Percentiles rank a stretch among this genome's conserved stretches.
Evolutionary conservation across 2,113 vertebrate species (phyloP).

Genomic region (Anoplopoma fimbria): DNA sequence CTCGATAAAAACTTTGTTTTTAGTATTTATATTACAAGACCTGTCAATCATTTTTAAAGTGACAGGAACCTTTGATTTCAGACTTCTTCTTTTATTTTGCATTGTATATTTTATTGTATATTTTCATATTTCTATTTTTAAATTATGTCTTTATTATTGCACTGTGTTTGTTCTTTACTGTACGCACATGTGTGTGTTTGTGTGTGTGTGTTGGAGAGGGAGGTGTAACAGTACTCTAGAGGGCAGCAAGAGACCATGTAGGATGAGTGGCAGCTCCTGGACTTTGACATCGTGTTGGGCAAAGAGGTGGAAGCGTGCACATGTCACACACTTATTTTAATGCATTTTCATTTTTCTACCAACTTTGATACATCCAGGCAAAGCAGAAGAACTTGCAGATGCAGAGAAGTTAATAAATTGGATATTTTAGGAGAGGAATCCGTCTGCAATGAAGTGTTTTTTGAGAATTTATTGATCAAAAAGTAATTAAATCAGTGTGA

Average conservation of each 20-base stretch:
- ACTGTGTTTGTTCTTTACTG: not conserved
- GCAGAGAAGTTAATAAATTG: not conserved
- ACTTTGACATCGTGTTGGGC: conserved; percentile 7
- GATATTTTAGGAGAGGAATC: too few relatives aligned
- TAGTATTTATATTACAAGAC: too few relatives aligned
- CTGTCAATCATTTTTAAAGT: too few relatives aligned
- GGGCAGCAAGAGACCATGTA: conserved; percentile 90
- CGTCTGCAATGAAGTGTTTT: not conserved
- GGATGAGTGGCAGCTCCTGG: conserved; percentile 8
- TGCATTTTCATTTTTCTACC: not conserved
- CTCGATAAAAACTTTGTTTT: too few relatives aligned
- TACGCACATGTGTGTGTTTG: not conserved
- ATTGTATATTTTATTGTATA: too few relatives aligned
- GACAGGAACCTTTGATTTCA: too few relatives aligned
- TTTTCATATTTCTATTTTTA: too few relatives aligned
- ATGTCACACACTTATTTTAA: not conserved
- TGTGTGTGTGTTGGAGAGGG: not conserved
- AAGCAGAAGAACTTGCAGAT: not conserved
- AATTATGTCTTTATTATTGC: not conserved
- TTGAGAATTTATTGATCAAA: too few relatives aligned
- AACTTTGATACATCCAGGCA: not conserved
- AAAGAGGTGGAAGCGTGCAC: not conserved
- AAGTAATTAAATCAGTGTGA: not conserved
- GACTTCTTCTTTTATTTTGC: too few relatives aligned
- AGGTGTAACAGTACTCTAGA: conserved; percentile 83